A percentile compares a stretch with the other conserved stretches of the same genome.
Evolutionary conservation across 2,113 vertebrate genomes (phyloP).

Genomic region (Noturus placidus): DNA sequence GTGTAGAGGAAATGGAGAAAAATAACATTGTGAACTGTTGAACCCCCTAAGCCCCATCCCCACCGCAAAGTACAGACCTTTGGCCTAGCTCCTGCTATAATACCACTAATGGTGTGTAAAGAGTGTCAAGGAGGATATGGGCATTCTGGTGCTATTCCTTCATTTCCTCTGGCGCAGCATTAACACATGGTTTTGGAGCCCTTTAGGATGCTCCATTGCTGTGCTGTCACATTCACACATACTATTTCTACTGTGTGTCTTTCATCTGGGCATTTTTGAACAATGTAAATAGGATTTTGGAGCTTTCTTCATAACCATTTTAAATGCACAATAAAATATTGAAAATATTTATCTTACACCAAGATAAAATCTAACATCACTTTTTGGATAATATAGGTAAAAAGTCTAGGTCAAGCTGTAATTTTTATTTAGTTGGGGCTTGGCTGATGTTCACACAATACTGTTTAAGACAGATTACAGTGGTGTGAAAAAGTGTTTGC

Average conservation of each 20-base stretch:
- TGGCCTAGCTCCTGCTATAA: neutral
- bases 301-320: neutral
- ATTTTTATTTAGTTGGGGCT: neutral
- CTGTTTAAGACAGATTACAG: conserved; percentile 22
- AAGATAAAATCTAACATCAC: neutral
- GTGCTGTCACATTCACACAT: neutral
- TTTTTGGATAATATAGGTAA: neutral
- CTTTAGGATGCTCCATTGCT: neutral
- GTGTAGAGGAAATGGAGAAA: too few species aligned
- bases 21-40: neutral
- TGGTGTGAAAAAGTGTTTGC: too few species aligned
- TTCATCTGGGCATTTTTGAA: neutral
- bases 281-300: neutral
- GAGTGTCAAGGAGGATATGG: neutral
- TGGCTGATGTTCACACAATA: conserved; percentile 14
- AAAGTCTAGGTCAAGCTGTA: neutral
- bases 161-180: neutral
- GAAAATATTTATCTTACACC: neutral
- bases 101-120: neutral
- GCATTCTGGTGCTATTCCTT: neutral
- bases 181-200: neutral
- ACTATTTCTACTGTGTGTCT: neutral
- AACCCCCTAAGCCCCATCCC: neutral
- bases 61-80: neutral
- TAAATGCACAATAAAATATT: neutral